Base-by-base conservation (phyloP, 2,797 vertebrate species). In the Acanthornis magna region DNA sequence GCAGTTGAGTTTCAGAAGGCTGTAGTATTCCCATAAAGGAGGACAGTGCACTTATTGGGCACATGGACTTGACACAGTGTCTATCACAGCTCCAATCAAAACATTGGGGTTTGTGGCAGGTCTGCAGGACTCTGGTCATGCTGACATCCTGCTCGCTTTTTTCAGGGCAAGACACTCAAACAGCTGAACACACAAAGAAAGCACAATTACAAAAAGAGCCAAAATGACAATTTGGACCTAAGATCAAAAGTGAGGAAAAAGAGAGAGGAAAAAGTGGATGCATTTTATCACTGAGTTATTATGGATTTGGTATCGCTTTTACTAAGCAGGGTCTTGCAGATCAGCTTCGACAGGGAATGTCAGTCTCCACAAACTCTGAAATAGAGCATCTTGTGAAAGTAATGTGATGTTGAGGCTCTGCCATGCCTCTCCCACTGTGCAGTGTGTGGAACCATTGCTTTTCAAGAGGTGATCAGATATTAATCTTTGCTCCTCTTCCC, bases 1-100 rank as follows among this genome's bases (percentile, higher is more conserved):
- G 22, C 55, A 54, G 19, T 16, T 13, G 34, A 11, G 4, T 16
- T 54, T 36, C 10, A 54, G 32, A 16, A 42, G 13, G 13, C 22
- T 48, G 7, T 27, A 61, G 10, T n/a, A 42, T 67, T 60, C 48
- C 9, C 40, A 47, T 30, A 67, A 30, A 67, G 21, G 30, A 67
- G 21, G 17, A 81, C 30, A 61, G 27, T 0, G 1, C 47, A 26
- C 6, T 68, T 62, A 9, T 48, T 3, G 1, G 42, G 15, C 27
- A 12, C 22, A 8, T 18, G 42, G 30, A 42, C 29, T 40, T 80
- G 54, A 16, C 47, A 27, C 4, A 30, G 16, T 43, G 11, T 13
- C 13, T 50, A 1, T 36, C 16, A 20, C 9, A 55, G 32, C n/a
- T 55, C 13, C 42, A 25, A 55, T 36, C 16, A 55, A n/a, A 62